Evolutionary conservation across 2,113 vertebrate genomes (phyloP), one percentile per base, ranked within the genome.

Genomic region (Pavo muticus): DNA sequence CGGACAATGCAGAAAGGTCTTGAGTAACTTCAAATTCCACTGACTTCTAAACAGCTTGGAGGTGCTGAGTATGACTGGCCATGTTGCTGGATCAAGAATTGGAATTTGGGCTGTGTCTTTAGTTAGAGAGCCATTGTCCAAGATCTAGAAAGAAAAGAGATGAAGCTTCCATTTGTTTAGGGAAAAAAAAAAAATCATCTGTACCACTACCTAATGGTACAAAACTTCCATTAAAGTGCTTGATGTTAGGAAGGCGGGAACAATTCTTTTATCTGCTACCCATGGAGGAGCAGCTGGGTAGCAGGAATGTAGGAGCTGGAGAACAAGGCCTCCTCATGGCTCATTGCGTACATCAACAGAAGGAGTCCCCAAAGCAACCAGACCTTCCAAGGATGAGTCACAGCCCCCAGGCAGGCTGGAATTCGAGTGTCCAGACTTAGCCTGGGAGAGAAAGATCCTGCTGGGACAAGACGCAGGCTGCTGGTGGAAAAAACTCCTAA

Each of bases 361-460:
- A 72, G 88, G 95, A 93, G 96, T 97, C 96, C 96, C 95, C 94
- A 96, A 92, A 97, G 97, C 96, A 95, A 94, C 90, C 56, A 76
- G 6, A 70, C 69, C 94, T 97, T 96, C 91, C 56, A 56, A 95
- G 93, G 81, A 96, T 98, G 98, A 98, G 90, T 98, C 97, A 97
- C 57, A 94, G 87, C 88, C 86, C 90, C 96, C 94, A 90, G 18
- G 87, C 74, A 76, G 86, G 71, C 73, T 64, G 77, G 83, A 87
- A 95, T 97, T 85, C 20, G 90, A 81, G 90, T 97, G 93, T 96
- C 94, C 77, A 96, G 17, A 92, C 91, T 93, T 95, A 96, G 92
- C 91, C 94, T 67, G 54, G 95, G 88, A 96, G 96, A 96, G 89
- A 97, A 94, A 90, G 80, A 92, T 87, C 67, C 94, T 96, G 23